These are phyloP conservation scores for Silurus aristotelis DNA, from an alignment of 2,797 vertebrate species.

Conservation along the genomic window DNA sequence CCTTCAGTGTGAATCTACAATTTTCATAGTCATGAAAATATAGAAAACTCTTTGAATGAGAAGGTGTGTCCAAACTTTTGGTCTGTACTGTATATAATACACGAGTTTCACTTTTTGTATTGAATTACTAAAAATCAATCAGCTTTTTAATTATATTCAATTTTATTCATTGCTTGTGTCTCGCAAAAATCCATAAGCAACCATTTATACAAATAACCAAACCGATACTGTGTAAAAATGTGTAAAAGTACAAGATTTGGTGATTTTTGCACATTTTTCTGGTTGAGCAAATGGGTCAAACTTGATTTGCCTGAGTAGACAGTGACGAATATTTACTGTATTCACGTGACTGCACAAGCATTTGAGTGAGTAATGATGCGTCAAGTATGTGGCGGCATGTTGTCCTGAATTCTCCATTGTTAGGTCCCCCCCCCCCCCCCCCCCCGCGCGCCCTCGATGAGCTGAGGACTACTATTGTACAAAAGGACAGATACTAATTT, in stretches of 20 bases:
- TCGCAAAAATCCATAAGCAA: too few species aligned
- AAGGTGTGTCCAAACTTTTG: too few species aligned
- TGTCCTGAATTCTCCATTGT: neutral
- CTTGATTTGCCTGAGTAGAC: neutral
- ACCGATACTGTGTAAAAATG: too few species aligned
- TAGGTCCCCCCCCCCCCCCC: neutral
- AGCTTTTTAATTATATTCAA: too few species aligned
- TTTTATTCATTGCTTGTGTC: too few species aligned
- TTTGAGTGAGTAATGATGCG: conserved; percentile 10
- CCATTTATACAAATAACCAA: too few species aligned
- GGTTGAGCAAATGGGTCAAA: neutral
- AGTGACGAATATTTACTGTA: neutral
- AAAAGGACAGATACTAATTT: neutral
- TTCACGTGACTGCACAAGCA: neutral
- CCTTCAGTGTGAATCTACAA: too few species aligned
- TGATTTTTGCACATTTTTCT: neutral
- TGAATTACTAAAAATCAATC: too few species aligned
- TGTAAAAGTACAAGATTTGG: neutral
- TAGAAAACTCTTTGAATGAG: too few species aligned
- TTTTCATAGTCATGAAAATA: too few species aligned
- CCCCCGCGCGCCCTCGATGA: neutral
- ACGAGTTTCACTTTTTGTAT: too few species aligned
- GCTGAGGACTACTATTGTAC: neutral
- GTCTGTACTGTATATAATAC: too few species aligned
- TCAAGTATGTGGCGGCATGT: neutral